Percentiles rank a stretch among this genome's conserved stretches.
Evolutionary conservation across 2,113 vertebrate genomes (phyloP).

Genomic region (Hydrochoerus hydrochaeris): DNA sequence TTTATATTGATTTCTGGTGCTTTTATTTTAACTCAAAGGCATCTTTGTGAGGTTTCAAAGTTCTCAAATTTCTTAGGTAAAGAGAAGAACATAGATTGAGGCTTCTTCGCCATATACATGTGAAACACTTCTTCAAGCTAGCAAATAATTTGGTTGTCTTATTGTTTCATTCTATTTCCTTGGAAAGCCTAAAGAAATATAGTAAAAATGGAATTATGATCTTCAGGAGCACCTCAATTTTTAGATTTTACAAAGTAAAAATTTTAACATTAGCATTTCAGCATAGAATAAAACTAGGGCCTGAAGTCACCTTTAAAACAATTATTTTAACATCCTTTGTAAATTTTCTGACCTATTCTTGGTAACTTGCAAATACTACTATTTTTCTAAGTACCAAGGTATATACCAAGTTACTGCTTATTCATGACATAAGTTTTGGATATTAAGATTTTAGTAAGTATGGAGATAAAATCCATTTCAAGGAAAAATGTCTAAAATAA

Average conservation of each 20-base stretch:
- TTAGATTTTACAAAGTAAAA: conserved; percentile 7
- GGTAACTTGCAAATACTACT: conserved; percentile 30
- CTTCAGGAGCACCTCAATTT: conserved; percentile 56
- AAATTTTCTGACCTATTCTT: conserved; percentile 47
- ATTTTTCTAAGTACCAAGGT: conserved; percentile 44
- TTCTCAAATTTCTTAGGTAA: conserved; percentile 47
- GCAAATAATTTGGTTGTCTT: conserved; percentile 46
- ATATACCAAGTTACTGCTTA: conserved; percentile 52
- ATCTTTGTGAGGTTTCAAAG: conserved; percentile 38
- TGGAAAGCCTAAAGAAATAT: conserved; percentile 33
- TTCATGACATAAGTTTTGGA: conserved; percentile 47
- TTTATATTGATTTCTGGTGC: conserved; percentile 62
- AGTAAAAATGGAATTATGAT: conserved; percentile 43
- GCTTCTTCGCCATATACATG: conserved; percentile 60
- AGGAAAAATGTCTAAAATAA: conserved; percentile 7
- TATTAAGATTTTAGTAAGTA: conserved; percentile 48
- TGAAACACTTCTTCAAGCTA: conserved; percentile 79
- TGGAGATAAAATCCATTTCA: conserved; percentile 58
- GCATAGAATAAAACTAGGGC: conserved; percentile 31
- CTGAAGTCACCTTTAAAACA: conserved; percentile 50
- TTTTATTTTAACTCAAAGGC: conserved; percentile 66
- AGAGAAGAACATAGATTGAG: conserved; percentile 17
- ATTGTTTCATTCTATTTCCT: conserved; percentile 55
- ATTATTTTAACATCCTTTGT: conserved; percentile 44
- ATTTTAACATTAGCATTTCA: conserved; percentile 50